Evolutionary conservation across 2,888 invertebrate species (phyloP), one percentile per base, ranked within the genome.

Genomic region (Perithous albicinctus): DNA sequence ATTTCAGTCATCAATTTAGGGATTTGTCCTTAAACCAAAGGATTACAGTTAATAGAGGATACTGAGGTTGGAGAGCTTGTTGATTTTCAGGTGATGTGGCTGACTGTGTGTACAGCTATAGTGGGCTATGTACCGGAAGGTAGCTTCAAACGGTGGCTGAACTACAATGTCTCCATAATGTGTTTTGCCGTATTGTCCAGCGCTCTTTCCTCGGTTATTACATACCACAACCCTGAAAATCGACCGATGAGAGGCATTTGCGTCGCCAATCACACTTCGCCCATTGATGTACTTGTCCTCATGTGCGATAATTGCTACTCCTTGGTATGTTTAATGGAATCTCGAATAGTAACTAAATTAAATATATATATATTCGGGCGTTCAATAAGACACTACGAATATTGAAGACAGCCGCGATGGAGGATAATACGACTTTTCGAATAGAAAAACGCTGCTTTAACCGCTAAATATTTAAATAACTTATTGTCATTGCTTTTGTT

Each of bases 261-360:
- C 94, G 99, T 99, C 32, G 99, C 99, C 63, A 99, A 99, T 94
- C 99, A 99, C 93, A 99, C 99, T 4, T 99, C 99, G 84, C 99
- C 99, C 2, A 98, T 99, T 86, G 99, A 99, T 93, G 99, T 98
- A 75, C 95, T 99, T 87, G 97, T 99, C 86, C 95, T 99, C 73
- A 98, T 99, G 95, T 98, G 98, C 93, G 99, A 99, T 94, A 98
- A 98, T 91, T 97, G 97, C 91, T 99, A 99, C 93, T 98, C 99
- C 59, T 94, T 99, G 98, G 99, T 99, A 95, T 94, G 96, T 95
- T 61, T 51, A 35, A 59, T 29, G 41, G 72, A 64, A 67, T 63
- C 15, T 29, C 59, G 43, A 41, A 63, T 46, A 12, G 32, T 32
- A 20, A 7, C 23, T 2, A 20, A 20, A 48, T 48, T 15, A 51